These are phyloP conservation scores for Athalia rosae DNA, from an alignment of 2,888 invertebrate species.

Conservation along the genomic window DNA sequence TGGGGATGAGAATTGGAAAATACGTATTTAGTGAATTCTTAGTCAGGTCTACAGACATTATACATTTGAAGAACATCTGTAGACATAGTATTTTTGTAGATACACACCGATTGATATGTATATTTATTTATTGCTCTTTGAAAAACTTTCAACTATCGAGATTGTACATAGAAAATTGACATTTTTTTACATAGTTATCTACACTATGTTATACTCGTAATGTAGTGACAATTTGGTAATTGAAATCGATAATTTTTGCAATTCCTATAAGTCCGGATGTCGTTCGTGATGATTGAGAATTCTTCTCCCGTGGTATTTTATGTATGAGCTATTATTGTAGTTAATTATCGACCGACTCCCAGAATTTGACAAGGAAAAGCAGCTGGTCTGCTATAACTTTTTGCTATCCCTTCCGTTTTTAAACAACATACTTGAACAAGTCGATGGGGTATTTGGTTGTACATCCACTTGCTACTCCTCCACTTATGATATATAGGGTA, in stretches of 20 bases:
- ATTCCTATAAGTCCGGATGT: too few species aligned
- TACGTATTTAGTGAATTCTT: too few species aligned
- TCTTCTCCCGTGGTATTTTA: background rate
- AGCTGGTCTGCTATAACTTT: constrained; percentile 24
- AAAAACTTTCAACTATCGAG: constrained; percentile 7
- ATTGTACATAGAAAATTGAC: constrained; percentile 9
- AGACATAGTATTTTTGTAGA: too few species aligned
- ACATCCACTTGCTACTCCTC: constrained; percentile 64
- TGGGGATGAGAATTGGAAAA: too few species aligned
- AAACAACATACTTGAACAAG: constrained; percentile 32
- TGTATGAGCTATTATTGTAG: background rate
- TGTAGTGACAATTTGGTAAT: constrained; percentile 4
- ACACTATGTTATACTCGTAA: background rate
- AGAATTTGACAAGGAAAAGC: background rate
- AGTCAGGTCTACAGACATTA: too few species aligned
- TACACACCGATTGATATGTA: background rate
- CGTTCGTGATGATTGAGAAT: too few species aligned
- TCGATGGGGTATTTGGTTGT: constrained; percentile 64
- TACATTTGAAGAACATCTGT: too few species aligned
- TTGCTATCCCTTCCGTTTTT: constrained; percentile 19
- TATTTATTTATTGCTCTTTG: background rate
- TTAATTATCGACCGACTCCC: too few species aligned
- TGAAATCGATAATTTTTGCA: background rate
- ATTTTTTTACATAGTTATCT: background rate
- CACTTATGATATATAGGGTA: constrained; percentile 71